Conservation (phyloP, 1,140 invertebrate genomes). For the Orchesella cincta region DNA sequence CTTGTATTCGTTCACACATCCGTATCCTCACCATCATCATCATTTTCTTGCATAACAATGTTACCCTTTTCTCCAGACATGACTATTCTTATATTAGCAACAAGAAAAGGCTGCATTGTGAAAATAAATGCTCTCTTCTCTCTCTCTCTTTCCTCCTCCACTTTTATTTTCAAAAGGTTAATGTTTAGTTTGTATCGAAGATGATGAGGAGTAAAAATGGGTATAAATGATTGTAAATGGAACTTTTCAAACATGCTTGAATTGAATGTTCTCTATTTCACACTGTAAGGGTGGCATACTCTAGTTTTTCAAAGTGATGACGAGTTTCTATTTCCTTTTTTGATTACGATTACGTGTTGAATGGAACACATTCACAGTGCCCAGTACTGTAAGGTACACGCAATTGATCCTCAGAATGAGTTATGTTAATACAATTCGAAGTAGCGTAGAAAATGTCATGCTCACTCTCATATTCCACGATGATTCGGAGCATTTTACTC, state of each 20-base stretch:
- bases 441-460: too few species aligned
- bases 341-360: slow-evolving; percentile 8
- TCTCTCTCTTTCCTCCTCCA: background rate
- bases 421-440: too few species aligned
- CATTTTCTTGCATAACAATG: background rate
- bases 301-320: slow-evolving; percentile 1
- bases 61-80: background rate
- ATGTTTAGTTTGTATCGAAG: background rate
- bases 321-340: slow-evolving; percentile 7
- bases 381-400: too few species aligned
- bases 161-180: slow-evolving; percentile 16
- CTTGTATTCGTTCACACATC: slow-evolving; percentile 22
- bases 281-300: background rate
- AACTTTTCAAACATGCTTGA: background rate
- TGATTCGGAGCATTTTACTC: too few species aligned
- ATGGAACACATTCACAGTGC: background rate
- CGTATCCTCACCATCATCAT: background rate
- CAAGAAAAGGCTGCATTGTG: background rate
- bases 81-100: background rate
- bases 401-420: too few species aligned
- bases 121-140: slow-evolving; percentile 19
- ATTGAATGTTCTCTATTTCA: background rate
- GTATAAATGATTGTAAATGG: background rate
- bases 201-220: background rate
- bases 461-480: too few species aligned